Evolutionary conservation across 2,797 vertebrate genomes (phyloP).

Genomic region (Acrocephalus scirpaceus): DNA sequence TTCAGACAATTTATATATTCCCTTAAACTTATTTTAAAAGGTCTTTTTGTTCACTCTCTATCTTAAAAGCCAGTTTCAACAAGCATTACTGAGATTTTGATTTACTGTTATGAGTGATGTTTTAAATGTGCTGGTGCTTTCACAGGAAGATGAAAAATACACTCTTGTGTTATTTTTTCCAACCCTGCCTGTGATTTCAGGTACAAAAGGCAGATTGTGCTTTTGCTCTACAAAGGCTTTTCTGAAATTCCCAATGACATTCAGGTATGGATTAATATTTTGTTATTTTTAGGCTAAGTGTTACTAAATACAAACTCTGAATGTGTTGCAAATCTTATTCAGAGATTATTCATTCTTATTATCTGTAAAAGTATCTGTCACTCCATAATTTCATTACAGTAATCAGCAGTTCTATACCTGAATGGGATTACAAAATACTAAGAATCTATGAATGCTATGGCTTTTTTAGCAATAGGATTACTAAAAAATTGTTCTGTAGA

Average conservation of each 20-base stretch:
- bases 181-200: background rate
- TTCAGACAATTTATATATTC: slow-evolving; percentile 36
- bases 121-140: slow-evolving; percentile 32
- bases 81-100: slow-evolving; percentile 43
- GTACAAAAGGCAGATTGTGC: background rate
- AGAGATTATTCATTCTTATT: slow-evolving; percentile 35
- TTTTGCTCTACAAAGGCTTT: slow-evolving; percentile 30
- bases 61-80: slow-evolving; percentile 31
- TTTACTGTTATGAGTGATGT: slow-evolving; percentile 28
- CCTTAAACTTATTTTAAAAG: slow-evolving; percentile 32
- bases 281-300: slow-evolving; percentile 39
- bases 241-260: slow-evolving; percentile 26
- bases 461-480: background rate
- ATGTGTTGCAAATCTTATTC: slow-evolving; percentile 29
- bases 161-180: background rate
- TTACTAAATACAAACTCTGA: slow-evolving; percentile 45
- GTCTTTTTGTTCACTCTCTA: slow-evolving; percentile 13
- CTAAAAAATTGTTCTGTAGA: background rate
- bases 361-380: slow-evolving; percentile 36
- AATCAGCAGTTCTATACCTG: slow-evolving; percentile 10
- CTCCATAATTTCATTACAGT: slow-evolving; percentile 12
- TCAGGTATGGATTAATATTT: slow-evolving; percentile 51
- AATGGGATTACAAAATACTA: slow-evolving; percentile 26
- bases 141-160: slow-evolving; percentile 40
- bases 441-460: background rate